Evolutionary conservation across 2,113 vertebrate genomes (phyloP).

Genomic region (Conger conger): DNA sequence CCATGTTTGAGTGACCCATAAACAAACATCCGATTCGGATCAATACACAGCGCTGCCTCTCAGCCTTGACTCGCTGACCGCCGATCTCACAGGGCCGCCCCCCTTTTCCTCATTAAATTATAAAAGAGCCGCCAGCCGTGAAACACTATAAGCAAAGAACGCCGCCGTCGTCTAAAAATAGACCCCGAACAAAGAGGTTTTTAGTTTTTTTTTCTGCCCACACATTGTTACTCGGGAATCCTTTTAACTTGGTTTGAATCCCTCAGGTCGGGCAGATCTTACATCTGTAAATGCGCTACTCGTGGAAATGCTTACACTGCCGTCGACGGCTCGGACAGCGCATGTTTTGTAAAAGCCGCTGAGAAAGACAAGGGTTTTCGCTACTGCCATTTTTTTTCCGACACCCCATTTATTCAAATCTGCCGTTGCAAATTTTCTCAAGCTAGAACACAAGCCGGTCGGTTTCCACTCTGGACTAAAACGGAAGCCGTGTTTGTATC

Average conservation of each 20-base stretch:
- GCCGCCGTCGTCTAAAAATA: slow-evolving; percentile 67
- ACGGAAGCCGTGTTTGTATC: slow-evolving; percentile 55
- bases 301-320: slow-evolving; percentile 44
- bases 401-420: slow-evolving; percentile 32
- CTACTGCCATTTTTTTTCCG: slow-evolving; percentile 8
- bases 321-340: slow-evolving; percentile 50
- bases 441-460: slow-evolving; percentile 49
- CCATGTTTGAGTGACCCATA: slow-evolving; percentile 59
- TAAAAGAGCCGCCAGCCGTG: slow-evolving; percentile 67
- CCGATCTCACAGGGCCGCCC: slow-evolving; percentile 62
- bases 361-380: slow-evolving; percentile 7
- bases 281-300: slow-evolving; percentile 36
- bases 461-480: slow-evolving; percentile 56
- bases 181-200: slow-evolving; percentile 54
- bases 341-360: slow-evolving; percentile 30
- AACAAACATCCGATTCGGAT: slow-evolving; percentile 68
- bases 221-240: slow-evolving; percentile 67
- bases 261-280: slow-evolving; percentile 47
- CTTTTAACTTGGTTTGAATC: slow-evolving; percentile 63
- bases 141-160: slow-evolving; percentile 60
- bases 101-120: slow-evolving; percentile 73
- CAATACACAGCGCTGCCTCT: slow-evolving; percentile 60
- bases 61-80: slow-evolving; percentile 50
- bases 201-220: slow-evolving; percentile 35
- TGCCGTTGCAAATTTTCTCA: slow-evolving; percentile 52